Evolutionary conservation across 2,113 vertebrate species (phyloP).

Genomic region (Forbesichthys papilliferus): DNA sequence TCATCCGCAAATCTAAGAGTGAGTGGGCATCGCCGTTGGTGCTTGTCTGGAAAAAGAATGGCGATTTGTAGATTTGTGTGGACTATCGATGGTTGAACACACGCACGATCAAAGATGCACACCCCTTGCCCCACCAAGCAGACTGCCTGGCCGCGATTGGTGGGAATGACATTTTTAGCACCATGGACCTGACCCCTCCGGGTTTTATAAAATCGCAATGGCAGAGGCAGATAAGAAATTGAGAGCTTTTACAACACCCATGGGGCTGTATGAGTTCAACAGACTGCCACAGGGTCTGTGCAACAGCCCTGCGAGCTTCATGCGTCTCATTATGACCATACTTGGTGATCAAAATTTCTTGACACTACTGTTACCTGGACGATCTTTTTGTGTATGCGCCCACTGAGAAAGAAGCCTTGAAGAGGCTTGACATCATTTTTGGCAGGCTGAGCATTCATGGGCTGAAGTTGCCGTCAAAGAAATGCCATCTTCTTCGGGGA

Average conservation of each 20-base stretch:
- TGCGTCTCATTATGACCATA: slow-evolving; percentile 26
- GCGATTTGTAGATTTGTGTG: background rate
- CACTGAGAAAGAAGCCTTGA: no score
- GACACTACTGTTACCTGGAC: slow-evolving; percentile 14
- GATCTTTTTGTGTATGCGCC: background rate
- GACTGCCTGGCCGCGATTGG: slow-evolving; percentile 23
- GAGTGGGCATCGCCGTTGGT: background rate
- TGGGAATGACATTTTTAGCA: slow-evolving; percentile 14
- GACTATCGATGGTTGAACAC: slow-evolving; percentile 27
- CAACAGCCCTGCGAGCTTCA: slow-evolving; percentile 23
- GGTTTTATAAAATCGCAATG: slow-evolving; percentile 25
- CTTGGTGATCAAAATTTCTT: slow-evolving; percentile 28
- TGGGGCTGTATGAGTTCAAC: slow-evolving; percentile 26
- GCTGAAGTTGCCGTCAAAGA: no score
- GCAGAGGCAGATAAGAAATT: slow-evolving; percentile 8
- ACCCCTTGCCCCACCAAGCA: slow-evolving; percentile 22
- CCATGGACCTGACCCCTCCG: slow-evolving; percentile 15
- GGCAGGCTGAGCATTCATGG: no score
- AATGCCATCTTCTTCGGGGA: no score
- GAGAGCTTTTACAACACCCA: slow-evolving; percentile 11
- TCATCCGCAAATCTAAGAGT: background rate
- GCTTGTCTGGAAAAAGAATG: background rate
- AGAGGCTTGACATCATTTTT: no score
- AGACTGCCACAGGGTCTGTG: slow-evolving; percentile 18
- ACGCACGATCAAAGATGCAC: slow-evolving; percentile 14